Base-by-base conservation (phyloP, 2,797 vertebrate species). In the Sebastes kiyomatsui region DNA sequence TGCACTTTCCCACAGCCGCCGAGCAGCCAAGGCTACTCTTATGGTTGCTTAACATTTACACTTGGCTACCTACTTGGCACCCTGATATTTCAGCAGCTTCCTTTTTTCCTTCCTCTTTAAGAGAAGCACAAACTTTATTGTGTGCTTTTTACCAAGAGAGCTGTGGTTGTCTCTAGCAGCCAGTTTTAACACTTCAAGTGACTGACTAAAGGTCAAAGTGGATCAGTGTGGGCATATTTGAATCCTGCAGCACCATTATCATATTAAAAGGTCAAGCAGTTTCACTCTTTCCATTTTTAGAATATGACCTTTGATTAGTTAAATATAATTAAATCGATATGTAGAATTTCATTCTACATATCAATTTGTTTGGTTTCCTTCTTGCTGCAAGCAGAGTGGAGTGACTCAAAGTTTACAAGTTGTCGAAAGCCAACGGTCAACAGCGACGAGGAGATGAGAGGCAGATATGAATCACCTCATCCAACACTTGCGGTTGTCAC, bases 1-100 rank as follows among this genome's bases (percentile, higher is more conserved):
- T 93, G 85, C 90, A 89, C 83, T 91, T 94, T 93, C 91, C 91
- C 91, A 93, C 91, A 92, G 92, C 79, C 79, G 49, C 85, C 60
- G 69, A 87, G 77, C 60, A 72, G 79, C 77, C 75, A 77, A 82
- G 83, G 69, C 79, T 75, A 78, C 81, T 92, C 77, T 88, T 88
- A 87, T 86, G 85, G 89, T 82, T 90, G 84, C 79, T 86, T 90
- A 80, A 87, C 81, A 75, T 90, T 89, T 79, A 70, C 67, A 85
- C 72, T 80, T 81, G 74, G 79, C 75, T 82, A 77, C 78, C 38
- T 71, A 74, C 77, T 83, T 80, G 70, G 81, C 79, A 84, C 61
- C 76, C 38, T 58, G 52, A 75, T 90, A 75, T 81, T 86, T 66
- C 78, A 71, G 16, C 54, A 83, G 46, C 61, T 70, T 77, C 13